These are phyloP conservation scores for Calonectris borealis DNA, from an alignment of 2,113 vertebrate species.

Conservation along the genomic window DNA sequence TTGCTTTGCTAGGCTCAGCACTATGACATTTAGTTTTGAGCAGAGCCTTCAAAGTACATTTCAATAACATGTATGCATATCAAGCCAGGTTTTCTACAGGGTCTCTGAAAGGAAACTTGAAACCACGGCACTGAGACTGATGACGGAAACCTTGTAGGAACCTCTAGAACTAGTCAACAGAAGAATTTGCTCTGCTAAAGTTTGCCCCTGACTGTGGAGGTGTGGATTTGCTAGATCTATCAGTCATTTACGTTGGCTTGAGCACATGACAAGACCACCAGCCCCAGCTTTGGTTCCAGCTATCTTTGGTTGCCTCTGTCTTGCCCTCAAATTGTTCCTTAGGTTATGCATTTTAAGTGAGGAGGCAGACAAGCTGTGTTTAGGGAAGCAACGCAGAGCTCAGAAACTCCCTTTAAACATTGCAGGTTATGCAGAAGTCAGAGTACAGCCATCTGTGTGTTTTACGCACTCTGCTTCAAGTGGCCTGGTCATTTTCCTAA, in stretches of 20 bases:
- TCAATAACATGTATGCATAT: neutral
- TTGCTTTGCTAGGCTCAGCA: neutral
- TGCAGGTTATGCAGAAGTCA: neutral
- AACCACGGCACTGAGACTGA: neutral
- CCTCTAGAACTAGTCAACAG: neutral
- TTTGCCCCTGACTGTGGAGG: neutral
- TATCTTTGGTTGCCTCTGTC: neutral
- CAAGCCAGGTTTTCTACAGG: neutral
- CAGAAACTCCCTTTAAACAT: neutral
- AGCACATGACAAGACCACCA: neutral
- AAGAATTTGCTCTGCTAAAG: neutral
- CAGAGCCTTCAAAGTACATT: neutral
- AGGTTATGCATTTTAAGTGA: neutral
- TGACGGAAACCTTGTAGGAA: neutral
- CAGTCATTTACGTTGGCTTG: neutral
- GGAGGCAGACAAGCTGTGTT: neutral
- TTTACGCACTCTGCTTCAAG: neutral
- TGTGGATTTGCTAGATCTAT: neutral
- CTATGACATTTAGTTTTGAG: neutral
- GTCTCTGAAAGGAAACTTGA: neutral
- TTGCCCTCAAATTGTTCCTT: neutral
- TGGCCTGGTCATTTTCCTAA: neutral
- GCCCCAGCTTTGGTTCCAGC: neutral
- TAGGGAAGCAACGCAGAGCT: neutral
- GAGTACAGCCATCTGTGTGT: neutral